These are phyloP conservation scores for Diplodus puntazzo DNA, from an alignment of 2,797 vertebrate species.

Conservation along the genomic window DNA sequence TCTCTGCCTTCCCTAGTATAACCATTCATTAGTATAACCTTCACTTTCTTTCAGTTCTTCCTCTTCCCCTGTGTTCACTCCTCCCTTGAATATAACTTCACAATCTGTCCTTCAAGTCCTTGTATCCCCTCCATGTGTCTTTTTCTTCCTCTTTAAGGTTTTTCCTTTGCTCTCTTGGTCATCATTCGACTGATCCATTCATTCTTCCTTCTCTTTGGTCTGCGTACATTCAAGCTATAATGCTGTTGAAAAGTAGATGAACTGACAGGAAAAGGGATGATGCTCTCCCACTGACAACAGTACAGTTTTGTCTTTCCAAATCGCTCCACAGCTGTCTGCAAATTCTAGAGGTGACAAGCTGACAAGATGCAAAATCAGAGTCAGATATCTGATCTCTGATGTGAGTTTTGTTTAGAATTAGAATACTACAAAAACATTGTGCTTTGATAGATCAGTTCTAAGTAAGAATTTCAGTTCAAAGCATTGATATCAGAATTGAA, in stretches of 20 bases:
- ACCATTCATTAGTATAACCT: conserved; percentile 69
- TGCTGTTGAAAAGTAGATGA: not conserved
- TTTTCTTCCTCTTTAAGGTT: conserved; percentile 8
- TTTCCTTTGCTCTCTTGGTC: not conserved
- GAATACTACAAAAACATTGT: too few species aligned
- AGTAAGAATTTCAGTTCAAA: too few species aligned
- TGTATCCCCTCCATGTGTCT: conserved; percentile 37
- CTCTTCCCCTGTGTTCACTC: conserved; percentile 27
- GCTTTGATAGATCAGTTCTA: too few species aligned
- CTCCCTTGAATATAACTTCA: conserved; percentile 63
- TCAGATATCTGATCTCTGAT: too few species aligned
- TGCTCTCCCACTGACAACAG: not conserved
- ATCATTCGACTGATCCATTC: not conserved
- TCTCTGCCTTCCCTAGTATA: conserved; percentile 17
- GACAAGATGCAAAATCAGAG: too few species aligned
- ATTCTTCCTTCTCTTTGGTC: conserved; percentile 3
- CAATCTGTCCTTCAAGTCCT: conserved; percentile 62
- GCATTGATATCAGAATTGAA: too few species aligned
- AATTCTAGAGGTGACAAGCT: too few species aligned
- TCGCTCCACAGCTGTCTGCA: conserved; percentile 10
- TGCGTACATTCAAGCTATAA: not conserved
- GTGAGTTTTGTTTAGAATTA: too few species aligned
- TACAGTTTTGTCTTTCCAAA: conserved; percentile 4
- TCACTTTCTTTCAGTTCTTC: conserved; percentile 57
- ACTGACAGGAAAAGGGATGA: not conserved